Percentiles rank a stretch among this genome's conserved stretches.
Conservation (phyloP, 1,140 invertebrate genomes). For the Acyrthosiphon pisum region DNA sequence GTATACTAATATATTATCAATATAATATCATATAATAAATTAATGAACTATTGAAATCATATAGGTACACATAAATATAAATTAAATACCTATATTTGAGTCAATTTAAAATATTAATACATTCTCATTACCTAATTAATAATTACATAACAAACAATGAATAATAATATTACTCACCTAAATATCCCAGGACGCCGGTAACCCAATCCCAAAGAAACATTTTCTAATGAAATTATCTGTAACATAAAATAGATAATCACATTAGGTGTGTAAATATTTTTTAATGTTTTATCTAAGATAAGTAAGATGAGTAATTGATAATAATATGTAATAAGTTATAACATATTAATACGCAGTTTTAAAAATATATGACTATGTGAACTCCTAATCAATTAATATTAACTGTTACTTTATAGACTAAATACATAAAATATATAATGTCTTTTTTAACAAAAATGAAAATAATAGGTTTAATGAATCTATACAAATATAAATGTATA, state of each 20-base stretch:
- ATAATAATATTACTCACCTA: constrained; percentile 76
- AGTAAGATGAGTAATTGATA: no score
- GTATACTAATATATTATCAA: no score
- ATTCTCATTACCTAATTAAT: background rate
- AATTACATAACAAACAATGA: background rate
- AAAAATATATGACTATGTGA: background rate
- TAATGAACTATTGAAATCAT: background rate
- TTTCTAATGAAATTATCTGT: constrained; percentile 36
- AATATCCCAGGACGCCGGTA: constrained; percentile 91
- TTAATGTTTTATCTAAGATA: background rate
- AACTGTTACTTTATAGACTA: background rate
- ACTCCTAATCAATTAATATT: background rate
- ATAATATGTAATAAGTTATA: no score
- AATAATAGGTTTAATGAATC: no score
- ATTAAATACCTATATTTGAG: background rate
- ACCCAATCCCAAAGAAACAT: constrained; percentile 90
- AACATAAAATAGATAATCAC: background rate
- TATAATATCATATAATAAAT: background rate
- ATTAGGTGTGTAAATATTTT: background rate
- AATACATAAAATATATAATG: background rate
- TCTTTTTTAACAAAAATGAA: no score
- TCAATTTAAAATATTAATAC: background rate
- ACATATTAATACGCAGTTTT: background rate
- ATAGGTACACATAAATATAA: background rate
- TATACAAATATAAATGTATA: no score